Conservation (phyloP, 2,797 vertebrate species). For the Ctenosaura bakeri region DNA sequence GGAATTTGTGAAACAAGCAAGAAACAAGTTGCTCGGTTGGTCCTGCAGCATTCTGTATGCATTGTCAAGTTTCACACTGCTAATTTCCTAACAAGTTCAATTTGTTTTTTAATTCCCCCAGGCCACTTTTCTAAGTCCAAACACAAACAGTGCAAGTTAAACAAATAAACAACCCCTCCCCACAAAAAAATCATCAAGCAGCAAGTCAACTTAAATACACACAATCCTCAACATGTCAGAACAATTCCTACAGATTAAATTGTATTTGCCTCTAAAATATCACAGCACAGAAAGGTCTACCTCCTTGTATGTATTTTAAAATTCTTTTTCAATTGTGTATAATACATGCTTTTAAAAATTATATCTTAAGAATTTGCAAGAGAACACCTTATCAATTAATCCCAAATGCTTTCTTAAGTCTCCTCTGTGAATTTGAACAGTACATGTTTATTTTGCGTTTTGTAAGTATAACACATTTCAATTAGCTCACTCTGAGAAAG, state of each 20-base stretch:
- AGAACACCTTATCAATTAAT: constrained; percentile 87
- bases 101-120: constrained; percentile 85
- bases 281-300: constrained; percentile 58
- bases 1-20: constrained; percentile 72
- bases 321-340: constrained; percentile 76
- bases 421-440: constrained; percentile 70
- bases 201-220: constrained; percentile 68
- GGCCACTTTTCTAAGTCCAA: constrained; percentile 80
- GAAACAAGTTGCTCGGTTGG: constrained; percentile 69
- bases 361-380: constrained; percentile 83
- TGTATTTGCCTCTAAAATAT: constrained; percentile 52
- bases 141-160: constrained; percentile 69
- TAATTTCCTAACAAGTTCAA: constrained; percentile 81
- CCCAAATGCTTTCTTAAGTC: constrained; percentile 79
- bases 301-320: constrained; percentile 71
- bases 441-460: constrained; percentile 69
- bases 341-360: constrained; percentile 82
- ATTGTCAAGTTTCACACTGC: constrained; percentile 80
- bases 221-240: constrained; percentile 55
- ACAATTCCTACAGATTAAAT: constrained; percentile 54
- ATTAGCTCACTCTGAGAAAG: constrained; percentile 67
- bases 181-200: constrained; percentile 37
- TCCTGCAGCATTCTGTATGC: constrained; percentile 72
- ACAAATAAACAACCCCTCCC: constrained; percentile 30
- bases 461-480: constrained; percentile 73